Base-by-base conservation (phyloP, 2,888 invertebrate species). In the Rhopalosiphum nymphaeae region DNA sequence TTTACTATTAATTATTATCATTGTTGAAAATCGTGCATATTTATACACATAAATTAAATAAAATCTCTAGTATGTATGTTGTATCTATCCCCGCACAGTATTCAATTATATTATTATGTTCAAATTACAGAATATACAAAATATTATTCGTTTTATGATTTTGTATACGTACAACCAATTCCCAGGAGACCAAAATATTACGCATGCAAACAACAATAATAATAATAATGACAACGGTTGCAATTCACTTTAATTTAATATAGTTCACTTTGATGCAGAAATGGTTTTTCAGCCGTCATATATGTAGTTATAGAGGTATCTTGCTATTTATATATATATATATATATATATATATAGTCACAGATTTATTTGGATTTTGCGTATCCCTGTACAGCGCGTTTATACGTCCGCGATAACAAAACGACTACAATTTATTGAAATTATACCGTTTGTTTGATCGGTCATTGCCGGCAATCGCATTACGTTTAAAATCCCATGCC, bases 401-500 rank as follows among this genome's bases (percentile, higher is more conserved):
- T 78, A 36, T 78, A 78, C 36, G 78, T 57, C 61, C 16, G 46
- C 46, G 44, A 46, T 89, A 89, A 46, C 61, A 46, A 89, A 61
- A 61, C 90, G 85, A 36, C 53, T 29, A 26, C 57, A n/a, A 92
- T 92, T 92, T 87, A 87, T 92, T 61, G 87, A 87, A 61, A 49
- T 61, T 36, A 61, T 61, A 36, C 49, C 10, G 53, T 88, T 42
- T 46, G 78, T 84, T 84, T 84, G 91, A 56, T 44, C 56, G 85
- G 56, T 49, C 44, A 36, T 56, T 36, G 36, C 36, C 46, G 85
- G 56, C 85, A 86, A 91, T 91, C 86, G 92, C 86, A 86, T 49
- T 88, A 84, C 57, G 16, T 93, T 57, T 89, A 42, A 93, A 93
- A 89, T 89, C 78, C 93, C 36, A 42, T 25, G 44, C 57, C 89